Evolutionary conservation across 2,797 vertebrate species (phyloP).

Genomic region (Poecilia picta): DNA sequence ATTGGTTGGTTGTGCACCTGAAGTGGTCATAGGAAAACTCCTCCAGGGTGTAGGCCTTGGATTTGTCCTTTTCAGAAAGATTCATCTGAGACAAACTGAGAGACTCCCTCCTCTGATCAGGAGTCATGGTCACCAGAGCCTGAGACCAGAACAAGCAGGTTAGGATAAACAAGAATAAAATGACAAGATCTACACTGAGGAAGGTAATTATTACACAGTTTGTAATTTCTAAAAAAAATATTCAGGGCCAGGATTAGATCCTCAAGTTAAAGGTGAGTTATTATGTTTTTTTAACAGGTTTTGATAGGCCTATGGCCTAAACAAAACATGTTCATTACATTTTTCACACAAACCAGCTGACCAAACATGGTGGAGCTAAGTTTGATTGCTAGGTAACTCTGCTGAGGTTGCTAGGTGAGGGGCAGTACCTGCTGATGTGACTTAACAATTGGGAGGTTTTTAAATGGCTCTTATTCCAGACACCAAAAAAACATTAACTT

Average conservation of each 20-base stretch:
- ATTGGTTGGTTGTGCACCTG: constrained; percentile 74
- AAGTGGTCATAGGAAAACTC: constrained; percentile 97
- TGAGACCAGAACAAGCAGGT: constrained; percentile 48
- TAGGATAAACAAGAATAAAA: background rate
- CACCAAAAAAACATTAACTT: too few species aligned
- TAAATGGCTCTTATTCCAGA: too few species aligned
- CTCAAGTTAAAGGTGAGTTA: background rate
- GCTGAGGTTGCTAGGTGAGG: too few species aligned
- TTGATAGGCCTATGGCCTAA: too few species aligned
- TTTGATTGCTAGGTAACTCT: too few species aligned
- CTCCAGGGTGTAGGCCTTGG: constrained; percentile 93
- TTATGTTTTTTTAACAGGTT: too few species aligned
- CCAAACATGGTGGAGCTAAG: too few species aligned
- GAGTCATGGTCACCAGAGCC: constrained; percentile 95
- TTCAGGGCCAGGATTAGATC: background rate
- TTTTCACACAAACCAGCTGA: too few species aligned
- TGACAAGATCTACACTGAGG: background rate
- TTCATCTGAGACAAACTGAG: constrained; percentile 82
- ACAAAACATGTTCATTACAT: too few species aligned
- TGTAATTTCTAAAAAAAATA: background rate
- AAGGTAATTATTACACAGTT: background rate
- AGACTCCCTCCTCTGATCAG: constrained; percentile 91
- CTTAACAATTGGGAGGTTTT: too few species aligned
- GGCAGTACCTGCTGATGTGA: too few species aligned
- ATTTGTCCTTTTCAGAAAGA: constrained; percentile 78